These are phyloP conservation scores for Gasteruption jaculator DNA, from an alignment of 2,888 invertebrate genomes.

Conservation along the genomic window DNA sequence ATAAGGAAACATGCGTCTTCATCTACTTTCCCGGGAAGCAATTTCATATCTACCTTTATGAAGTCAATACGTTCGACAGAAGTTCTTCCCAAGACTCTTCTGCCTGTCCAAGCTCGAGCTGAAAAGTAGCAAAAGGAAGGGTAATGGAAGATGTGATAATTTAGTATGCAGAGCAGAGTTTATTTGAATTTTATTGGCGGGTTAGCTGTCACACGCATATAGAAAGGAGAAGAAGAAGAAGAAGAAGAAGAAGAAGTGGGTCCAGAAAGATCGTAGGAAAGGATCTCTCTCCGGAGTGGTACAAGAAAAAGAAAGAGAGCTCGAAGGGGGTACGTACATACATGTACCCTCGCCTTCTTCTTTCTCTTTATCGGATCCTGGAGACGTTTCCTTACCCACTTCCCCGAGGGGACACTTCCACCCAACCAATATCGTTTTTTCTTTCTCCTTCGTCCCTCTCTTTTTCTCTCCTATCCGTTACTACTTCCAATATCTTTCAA, in stretches of 20 bases:
- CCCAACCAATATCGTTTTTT: constrained; percentile 46
- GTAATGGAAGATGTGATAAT: constrained; percentile 51
- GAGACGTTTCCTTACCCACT: constrained; percentile 39
- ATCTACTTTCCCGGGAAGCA: no score
- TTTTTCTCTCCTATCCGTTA: constrained; percentile 6
- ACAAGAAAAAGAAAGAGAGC: no score
- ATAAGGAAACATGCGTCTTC: no score
- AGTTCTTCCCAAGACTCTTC: no score
- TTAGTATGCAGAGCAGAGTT: constrained; percentile 51
- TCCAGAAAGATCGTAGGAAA: constrained; percentile 30
- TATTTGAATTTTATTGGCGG: constrained; percentile 52
- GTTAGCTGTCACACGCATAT: constrained; percentile 38
- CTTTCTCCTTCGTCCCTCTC: constrained; percentile 22
- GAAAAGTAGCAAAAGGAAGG: no score
- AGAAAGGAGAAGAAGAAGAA: constrained; percentile 14
- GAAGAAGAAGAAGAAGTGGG: constrained; percentile 24
- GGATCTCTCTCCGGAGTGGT: no score
- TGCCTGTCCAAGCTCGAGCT: no score
- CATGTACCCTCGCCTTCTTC: constrained; percentile 28
- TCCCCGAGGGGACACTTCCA: constrained; percentile 51
- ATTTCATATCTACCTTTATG: no score
- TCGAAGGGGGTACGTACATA: constrained; percentile 19
- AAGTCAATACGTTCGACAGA: no score
- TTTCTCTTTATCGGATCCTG: constrained; percentile 45
- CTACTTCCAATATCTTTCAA: constrained; percentile 50